Evolutionary conservation across 2,888 invertebrate genomes (phyloP).

Genomic region (Cerastis leucographa): DNA sequence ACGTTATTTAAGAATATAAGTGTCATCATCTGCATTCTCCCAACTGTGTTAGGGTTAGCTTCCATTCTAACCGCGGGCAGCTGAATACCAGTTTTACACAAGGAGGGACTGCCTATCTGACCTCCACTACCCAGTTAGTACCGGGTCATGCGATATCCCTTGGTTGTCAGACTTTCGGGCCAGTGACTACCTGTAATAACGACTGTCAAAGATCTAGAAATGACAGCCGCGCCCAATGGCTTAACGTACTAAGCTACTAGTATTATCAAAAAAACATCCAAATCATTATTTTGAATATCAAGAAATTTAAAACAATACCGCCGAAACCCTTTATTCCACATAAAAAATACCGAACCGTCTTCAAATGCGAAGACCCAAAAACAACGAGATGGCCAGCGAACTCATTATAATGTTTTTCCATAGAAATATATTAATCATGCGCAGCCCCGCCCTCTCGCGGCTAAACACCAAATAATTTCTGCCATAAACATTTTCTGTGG

Average conservation of each 20-base stretch:
- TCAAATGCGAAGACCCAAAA: constrained; percentile 62
- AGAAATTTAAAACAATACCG: constrained; percentile 33
- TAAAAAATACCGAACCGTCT: constrained; percentile 65
- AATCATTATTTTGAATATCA: background rate
- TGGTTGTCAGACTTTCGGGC: no score
- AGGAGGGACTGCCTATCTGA: no score
- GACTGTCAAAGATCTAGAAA: no score
- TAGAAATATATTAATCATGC: constrained; percentile 89
- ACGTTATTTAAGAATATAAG: no score
- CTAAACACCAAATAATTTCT: constrained; percentile 90
- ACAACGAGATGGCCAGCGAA: constrained; percentile 74
- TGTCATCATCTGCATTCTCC: no score
- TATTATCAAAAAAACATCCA: background rate
- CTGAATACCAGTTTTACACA: no score
- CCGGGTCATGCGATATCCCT: no score
- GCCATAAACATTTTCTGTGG: constrained; percentile 84
- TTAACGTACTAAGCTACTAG: constrained; percentile 1
- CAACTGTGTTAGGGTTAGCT: no score
- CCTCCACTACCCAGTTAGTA: no score
- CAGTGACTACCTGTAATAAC: no score
- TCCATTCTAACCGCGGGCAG: no score
- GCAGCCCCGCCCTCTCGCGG: constrained; percentile 86
- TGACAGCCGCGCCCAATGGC: no score
- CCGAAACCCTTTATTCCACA: constrained; percentile 58
- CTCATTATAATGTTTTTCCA: constrained; percentile 88